Evolutionary conservation across 1,140 invertebrate genomes (phyloP).

Genomic region (Lepidostoma basale): DNA sequence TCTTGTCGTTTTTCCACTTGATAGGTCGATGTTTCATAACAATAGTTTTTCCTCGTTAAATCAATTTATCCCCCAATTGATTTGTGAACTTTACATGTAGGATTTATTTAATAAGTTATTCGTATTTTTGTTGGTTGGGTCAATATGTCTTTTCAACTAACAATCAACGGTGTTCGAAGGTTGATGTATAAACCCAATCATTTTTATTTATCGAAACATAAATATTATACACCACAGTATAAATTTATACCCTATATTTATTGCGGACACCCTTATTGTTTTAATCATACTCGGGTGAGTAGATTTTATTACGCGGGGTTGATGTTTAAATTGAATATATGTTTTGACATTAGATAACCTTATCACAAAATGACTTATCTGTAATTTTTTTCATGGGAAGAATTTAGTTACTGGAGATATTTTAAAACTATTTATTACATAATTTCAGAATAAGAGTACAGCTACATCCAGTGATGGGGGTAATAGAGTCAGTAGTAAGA

Average conservation of each 20-base stretch:
- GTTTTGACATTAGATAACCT: neutral
- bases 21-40: no score
- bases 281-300: neutral
- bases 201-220: neutral
- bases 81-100: no score
- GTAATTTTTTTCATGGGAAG: neutral
- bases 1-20: no score
- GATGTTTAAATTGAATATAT: neutral
- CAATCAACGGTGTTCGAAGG: neutral
- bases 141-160: slow-evolving; percentile 11
- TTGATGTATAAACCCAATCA: neutral
- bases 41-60: no score
- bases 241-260: neutral
- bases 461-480: slow-evolving; percentile 9
- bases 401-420: neutral
- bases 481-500: neutral
- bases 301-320: neutral
- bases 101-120: no score
- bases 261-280: neutral
- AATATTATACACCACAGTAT: neutral
- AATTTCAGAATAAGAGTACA: slow-evolving; percentile 2
- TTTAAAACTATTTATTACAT: neutral
- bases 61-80: no score
- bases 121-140: no score
- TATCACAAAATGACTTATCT: neutral